These are phyloP conservation scores for Spisula subtruncata DNA, from an alignment of 2,888 invertebrate genomes.

Conservation along the genomic window DNA sequence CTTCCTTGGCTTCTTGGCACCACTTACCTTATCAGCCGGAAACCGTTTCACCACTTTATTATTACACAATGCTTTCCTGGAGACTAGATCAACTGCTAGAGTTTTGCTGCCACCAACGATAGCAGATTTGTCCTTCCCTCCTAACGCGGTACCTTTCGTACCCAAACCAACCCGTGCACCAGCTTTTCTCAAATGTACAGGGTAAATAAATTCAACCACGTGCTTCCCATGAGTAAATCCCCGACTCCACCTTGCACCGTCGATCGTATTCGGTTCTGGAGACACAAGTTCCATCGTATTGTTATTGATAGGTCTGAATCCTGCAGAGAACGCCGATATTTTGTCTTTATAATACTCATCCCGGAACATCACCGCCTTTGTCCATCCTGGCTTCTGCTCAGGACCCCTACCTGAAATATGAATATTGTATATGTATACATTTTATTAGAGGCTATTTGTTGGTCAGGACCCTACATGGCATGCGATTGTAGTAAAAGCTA, in stretches of 20 bases:
- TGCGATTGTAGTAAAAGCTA: no score
- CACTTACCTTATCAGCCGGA: constrained; percentile 60
- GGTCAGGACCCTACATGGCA: no score
- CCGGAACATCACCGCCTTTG: constrained; percentile 67
- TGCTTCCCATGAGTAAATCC: constrained; percentile 80
- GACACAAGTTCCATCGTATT: constrained; percentile 71
- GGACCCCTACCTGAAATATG: not conserved
- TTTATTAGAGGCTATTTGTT: no score
- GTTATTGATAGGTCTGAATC: constrained; percentile 73
- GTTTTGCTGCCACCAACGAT: constrained; percentile 70
- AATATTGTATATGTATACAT: no score
- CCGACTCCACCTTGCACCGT: constrained; percentile 78
- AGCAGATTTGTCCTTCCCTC: constrained; percentile 62
- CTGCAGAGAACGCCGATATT: constrained; percentile 70
- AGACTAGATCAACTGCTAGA: constrained; percentile 76
- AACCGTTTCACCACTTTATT: constrained; percentile 60
- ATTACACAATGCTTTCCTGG: constrained; percentile 68
- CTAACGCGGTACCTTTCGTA: constrained; percentile 65
- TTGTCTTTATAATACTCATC: constrained; percentile 64
- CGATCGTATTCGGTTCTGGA: constrained; percentile 57
- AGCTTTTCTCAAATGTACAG: constrained; percentile 70
- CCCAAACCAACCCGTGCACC: constrained; percentile 78
- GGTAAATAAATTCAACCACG: constrained; percentile 79
- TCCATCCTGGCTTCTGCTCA: constrained; percentile 68
- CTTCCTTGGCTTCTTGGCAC: no score